Base-by-base conservation (phyloP, 2,888 invertebrate genomes). In the Pharmacophagus antenor region DNA sequence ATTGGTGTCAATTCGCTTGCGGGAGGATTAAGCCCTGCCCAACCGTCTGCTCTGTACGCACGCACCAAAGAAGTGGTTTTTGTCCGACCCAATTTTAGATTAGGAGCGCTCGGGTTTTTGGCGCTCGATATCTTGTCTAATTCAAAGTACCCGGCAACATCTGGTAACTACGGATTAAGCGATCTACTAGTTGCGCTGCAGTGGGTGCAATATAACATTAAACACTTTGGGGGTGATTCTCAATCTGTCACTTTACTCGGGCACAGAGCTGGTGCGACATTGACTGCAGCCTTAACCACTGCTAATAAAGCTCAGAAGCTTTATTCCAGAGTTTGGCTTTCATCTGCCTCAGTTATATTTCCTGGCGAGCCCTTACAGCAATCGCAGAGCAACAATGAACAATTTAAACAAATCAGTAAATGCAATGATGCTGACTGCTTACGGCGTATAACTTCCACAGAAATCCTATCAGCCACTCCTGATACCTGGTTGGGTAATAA, bases 111-210 rank as follows among this genome's bases (percentile, higher is more conserved):
- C 58, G 98, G 98, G 3, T 98, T 97, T 77, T 87, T 98, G 52
- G 94, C 97, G 0, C 85, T 94, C 5, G 94, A 95, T 60, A 91
- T 93, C 2, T 83, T 97, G 0, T 93, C 95, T 0, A 92, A 94
- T 68, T 89, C 93, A 0, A 92, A 93, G 20, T 94, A 95, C 75
- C 95, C 95, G 0, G 92, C 91, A 25, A 94, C 94, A 0, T 96
- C 96, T 0, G 97, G 97, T 27, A 97, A 97, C 80, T 97, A 97
- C 74, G 97, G 94, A 0, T 91, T 97, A 0, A 95, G 95, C 1
- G 97, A 97, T 75, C 93, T 97, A 61, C 77, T 96, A 15, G 93
- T 92, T 0, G 96, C 94, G 0, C 85, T 97, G 18, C 91, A 93
- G 61, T 97, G 97, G 97, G 93, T 97, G 1, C 92, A 95, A 62